Percentiles rank a stretch among this genome's conserved stretches.
phyloP scores from a whole-genome alignment of 2,113 vertebrate genomes.

The Triplophysa siluroides region DNA sequence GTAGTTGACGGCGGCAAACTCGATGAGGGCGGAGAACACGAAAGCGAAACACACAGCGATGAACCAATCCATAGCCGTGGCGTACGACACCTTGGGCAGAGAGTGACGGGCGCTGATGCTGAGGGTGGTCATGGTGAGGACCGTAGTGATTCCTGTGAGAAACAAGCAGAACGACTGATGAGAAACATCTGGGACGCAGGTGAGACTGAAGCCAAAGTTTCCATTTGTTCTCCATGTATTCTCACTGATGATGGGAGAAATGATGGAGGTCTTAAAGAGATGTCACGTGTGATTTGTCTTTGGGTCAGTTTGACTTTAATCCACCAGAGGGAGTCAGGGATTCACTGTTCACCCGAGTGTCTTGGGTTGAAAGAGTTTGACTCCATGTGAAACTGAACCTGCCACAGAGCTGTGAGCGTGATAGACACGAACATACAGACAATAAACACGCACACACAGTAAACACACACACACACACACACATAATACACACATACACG shows the following conservation, averaged over 20 bases:
- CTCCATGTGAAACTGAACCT: slow-evolving; percentile 35
- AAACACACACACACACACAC: slow-evolving; percentile 28
- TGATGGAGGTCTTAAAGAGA: no score
- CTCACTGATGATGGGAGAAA: no score
- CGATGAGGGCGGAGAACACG: slow-evolving; percentile 97
- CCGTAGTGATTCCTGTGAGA: slow-evolving; percentile 91
- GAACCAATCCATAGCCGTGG: slow-evolving; percentile 99
- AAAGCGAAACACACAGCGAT: slow-evolving; percentile 99
- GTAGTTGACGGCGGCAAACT: slow-evolving; percentile 98
- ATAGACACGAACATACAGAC: slow-evolving; percentile 42
- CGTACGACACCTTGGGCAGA: slow-evolving; percentile 97
- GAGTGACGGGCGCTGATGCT: slow-evolving; percentile 99
- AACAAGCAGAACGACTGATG: no score
- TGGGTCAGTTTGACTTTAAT: neutral
- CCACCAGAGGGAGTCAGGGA: slow-evolving; percentile 54
- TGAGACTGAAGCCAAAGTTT: no score
- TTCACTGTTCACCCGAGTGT: slow-evolving; percentile 48
- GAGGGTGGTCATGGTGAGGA: slow-evolving; percentile 97
- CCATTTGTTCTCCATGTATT: no score
- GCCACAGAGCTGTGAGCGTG: slow-evolving; percentile 44
- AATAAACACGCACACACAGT: slow-evolving; percentile 24
- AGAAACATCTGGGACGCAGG: no score
- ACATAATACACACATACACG: neutral
- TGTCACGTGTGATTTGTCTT: no score
- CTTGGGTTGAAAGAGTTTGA: slow-evolving; percentile 30